A percentile compares a stretch with the other conserved stretches of the same genome.
Evolutionary conservation across 1,140 invertebrate species (phyloP).

Genomic region (Leptinotarsa texana): DNA sequence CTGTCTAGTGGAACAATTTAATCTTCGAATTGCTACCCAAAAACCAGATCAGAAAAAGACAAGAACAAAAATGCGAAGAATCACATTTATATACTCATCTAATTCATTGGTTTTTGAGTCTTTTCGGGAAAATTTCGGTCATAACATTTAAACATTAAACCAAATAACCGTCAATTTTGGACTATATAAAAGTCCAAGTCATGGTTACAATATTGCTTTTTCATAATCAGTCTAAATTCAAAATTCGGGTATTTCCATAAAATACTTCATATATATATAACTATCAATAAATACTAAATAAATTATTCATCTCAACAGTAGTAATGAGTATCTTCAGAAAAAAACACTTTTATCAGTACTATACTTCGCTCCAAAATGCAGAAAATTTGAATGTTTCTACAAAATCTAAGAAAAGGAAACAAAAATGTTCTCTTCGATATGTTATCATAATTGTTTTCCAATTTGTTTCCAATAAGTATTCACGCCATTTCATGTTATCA

Average conservation of each 20-base stretch:
- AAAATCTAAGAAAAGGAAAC: conserved; percentile 26
- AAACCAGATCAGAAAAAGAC: too few relatives aligned
- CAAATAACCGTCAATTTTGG: conserved; percentile 20
- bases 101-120: neutral
- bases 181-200: conserved; percentile 35
- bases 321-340: conserved; percentile 44
- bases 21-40: too few relatives aligned
- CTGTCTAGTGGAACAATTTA: neutral
- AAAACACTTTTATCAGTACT: conserved; percentile 36
- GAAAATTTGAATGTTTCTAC: conserved; percentile 25
- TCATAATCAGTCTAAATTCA: conserved; percentile 46
- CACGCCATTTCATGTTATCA: too few relatives aligned
- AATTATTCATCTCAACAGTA: conserved; percentile 41
- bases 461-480: too few relatives aligned
- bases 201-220: conserved; percentile 44
- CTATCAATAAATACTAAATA: conserved; percentile 45
- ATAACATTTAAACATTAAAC: conserved; percentile 40
- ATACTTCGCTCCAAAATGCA: conserved; percentile 31
- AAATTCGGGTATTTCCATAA: conserved; percentile 45
- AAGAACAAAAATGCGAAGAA: too few relatives aligned
- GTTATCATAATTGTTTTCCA: neutral
- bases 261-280: conserved; percentile 37
- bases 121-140: conserved; percentile 9
- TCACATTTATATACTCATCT: too few relatives aligned
- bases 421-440: conserved; percentile 18